Evolutionary conservation across 2,888 invertebrate genomes (phyloP).

Genomic region (Loripinus fragilis): DNA sequence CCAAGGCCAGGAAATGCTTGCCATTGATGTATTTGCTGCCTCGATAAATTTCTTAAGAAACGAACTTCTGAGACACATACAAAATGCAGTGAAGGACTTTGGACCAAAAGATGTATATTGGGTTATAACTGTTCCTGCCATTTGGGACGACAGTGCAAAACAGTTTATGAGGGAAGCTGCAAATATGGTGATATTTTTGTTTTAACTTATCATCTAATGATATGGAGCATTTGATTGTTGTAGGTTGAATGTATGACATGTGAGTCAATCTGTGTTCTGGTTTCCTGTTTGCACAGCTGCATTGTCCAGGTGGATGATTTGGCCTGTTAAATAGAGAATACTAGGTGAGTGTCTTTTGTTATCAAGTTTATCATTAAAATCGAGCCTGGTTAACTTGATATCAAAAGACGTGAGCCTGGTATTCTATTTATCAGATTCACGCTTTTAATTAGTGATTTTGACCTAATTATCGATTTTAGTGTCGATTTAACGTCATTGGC

Average conservation of each 20-base stretch:
- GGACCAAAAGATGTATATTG: slow-evolving; percentile 39
- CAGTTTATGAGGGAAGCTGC: slow-evolving; percentile 48
- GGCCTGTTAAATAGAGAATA: no score
- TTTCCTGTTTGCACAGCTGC: no score
- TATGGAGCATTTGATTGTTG: not conserved
- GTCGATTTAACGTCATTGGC: no score
- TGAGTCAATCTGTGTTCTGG: no score
- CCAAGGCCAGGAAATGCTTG: slow-evolving; percentile 48
- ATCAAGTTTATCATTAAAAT: no score
- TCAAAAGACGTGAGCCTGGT: no score
- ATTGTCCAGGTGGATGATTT: no score
- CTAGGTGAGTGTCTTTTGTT: no score
- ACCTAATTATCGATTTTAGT: no score
- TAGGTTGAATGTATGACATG: not conserved
- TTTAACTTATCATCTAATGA: not conserved
- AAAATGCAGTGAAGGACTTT: slow-evolving; percentile 21
- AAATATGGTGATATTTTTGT: slow-evolving; percentile 14
- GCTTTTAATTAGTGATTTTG: no score
- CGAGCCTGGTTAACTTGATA: no score
- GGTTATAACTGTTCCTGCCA: slow-evolving; percentile 50
- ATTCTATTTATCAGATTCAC: no score
- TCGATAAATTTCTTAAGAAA: slow-evolving; percentile 48
- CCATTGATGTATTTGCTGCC: slow-evolving; percentile 48
- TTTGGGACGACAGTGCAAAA: slow-evolving; percentile 43
- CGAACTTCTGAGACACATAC: slow-evolving; percentile 32